Percentiles rank a stretch among this genome's conserved stretches.
phyloP scores from a whole-genome alignment of 2,797 vertebrate genomes.

The Gymnothorax javanicus region DNA sequence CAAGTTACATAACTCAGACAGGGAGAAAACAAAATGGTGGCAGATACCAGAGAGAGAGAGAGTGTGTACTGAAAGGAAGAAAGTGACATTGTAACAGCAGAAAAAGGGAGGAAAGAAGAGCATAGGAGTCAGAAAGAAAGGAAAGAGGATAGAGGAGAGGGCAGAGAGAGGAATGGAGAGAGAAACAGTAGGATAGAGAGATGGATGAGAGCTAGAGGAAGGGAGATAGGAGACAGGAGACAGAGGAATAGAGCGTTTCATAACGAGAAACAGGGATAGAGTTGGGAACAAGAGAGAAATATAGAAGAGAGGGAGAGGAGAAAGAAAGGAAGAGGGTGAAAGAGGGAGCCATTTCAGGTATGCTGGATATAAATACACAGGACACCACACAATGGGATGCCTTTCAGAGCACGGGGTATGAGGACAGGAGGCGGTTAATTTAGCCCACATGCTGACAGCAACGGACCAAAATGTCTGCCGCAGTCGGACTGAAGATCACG shows the following conservation, averaged over 20 bases:
- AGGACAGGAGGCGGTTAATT: background rate
- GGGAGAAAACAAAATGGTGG: no score
- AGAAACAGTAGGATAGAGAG: background rate
- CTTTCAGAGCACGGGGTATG: background rate
- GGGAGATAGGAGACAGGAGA: no score
- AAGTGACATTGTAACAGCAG: no score
- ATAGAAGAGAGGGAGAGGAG: background rate
- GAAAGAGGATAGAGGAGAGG: background rate
- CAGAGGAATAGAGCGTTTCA: no score
- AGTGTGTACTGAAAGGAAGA: no score
- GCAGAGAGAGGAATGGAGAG: background rate
- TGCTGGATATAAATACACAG: background rate
- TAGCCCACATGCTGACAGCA: background rate
- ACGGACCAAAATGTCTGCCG: background rate
- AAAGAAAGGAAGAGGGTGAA: constrained; percentile 17
- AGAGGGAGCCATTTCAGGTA: background rate
- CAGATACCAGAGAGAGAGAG: no score
- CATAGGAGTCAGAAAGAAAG: constrained; percentile 23
- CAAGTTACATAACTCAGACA: no score
- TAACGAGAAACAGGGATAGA: no score
- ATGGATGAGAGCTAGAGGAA: background rate
- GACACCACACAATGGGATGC: background rate
- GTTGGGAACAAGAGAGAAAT: no score
- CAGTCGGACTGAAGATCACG: background rate
- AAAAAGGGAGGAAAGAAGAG: background rate